Base-by-base conservation (phyloP, 2,797 vertebrate species). In the Parambassis ranga region DNA sequence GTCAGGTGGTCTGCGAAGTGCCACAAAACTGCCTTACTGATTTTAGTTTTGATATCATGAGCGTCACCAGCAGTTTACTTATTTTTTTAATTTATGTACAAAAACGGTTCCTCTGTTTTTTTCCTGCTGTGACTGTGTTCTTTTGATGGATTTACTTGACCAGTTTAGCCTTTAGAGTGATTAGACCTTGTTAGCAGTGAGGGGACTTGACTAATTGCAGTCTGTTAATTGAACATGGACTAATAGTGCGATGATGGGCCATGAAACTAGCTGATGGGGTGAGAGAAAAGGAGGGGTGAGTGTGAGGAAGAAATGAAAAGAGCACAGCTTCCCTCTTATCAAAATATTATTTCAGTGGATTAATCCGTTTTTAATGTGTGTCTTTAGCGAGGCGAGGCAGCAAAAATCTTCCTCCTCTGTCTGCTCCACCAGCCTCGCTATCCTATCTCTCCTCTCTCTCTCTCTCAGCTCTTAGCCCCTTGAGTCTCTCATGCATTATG, bases 401-500 rank as follows among this genome's bases (percentile, higher is more conserved):
- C 78, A 51, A 55, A 84, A 83, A 90, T 86, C 71, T 90, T 87
- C 64, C 71, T 75, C 59, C 79, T 81, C 81, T 75, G 74, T 70
- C 84, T 86, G 77, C 83, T 72, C 60, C 19, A 35, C 59, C 74
- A 65, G 79, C 74, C 70, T 75, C 42, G 47, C 81, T 82, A 75
- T 81, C 84, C 81, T 85, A 66, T 82, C 87, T 75, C 61, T 57
- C 75, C 69, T 57, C 51, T 22, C 51, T 37, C 42, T 53, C 73
- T 58, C 77, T 75, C 81, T 74, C 73, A 73, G 81, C 87, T 79
- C 84, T 67, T 3, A 71, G 82, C 90, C 92, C 91, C 92, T 80
- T 26, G 92, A 91, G 92, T 87, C 83, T 90, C 90, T 92, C 90
- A 92, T 93, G 92, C 90, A 93, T 93, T 93, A 92, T 93, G 90